Percentiles rank a stretch among this genome's conserved stretches.
Conservation (phyloP, 2,113 vertebrate species). For the Odocoileus virginianus region DNA sequence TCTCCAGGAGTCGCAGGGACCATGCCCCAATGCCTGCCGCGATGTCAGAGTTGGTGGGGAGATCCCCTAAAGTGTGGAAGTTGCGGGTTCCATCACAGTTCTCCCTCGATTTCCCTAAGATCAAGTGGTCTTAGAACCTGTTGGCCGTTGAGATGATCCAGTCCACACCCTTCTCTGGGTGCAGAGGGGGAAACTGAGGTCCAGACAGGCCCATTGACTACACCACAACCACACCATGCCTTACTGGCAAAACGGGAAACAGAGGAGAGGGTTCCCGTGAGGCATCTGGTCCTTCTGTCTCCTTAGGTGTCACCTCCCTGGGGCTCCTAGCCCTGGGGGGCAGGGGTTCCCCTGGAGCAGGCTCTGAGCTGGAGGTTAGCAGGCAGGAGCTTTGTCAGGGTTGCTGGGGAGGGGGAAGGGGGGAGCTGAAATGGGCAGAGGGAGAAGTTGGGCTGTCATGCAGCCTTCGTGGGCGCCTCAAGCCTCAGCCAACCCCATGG, state of each 20-base stretch:
- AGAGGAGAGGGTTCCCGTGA: not conserved
- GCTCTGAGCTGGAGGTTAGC: not conserved
- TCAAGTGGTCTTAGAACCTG: not conserved
- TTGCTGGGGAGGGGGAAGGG: not conserved
- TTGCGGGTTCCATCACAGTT: not conserved
- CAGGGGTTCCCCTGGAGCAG: fast-evolving
- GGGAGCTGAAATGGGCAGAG: not conserved
- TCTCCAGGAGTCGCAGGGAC: not conserved
- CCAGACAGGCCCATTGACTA: not conserved
- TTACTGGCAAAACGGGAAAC: not conserved
- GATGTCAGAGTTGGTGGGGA: not conserved
- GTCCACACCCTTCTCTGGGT: not conserved
- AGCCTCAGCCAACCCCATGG: not conserved
- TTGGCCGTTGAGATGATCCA: not conserved
- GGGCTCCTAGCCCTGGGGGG: not conserved
- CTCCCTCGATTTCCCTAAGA: not conserved
- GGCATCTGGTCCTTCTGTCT: not conserved
- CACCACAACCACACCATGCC: not conserved
- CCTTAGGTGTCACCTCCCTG: not conserved
- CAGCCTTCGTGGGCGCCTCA: not conserved
- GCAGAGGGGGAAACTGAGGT: not conserved
- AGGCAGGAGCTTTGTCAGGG: not conserved
- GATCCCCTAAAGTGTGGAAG: not conserved
- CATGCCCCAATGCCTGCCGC: not conserved
- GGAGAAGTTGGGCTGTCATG: not conserved